Conservation (phyloP, 2,888 invertebrate species). For the Microplitis manilae region DNA sequence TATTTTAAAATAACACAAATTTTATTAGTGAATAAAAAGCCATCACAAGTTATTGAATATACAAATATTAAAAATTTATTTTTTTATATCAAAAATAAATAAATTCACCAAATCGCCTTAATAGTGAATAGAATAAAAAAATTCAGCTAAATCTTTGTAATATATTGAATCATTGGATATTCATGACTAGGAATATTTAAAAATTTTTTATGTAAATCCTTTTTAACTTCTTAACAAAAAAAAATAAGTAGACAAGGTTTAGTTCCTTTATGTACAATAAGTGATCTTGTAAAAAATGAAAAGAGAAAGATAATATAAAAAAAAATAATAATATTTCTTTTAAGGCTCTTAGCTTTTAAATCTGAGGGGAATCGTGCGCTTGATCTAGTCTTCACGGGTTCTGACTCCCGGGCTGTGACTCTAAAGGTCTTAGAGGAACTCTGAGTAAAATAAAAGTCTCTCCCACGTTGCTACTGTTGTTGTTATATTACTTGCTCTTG, state of each 20-base stretch:
- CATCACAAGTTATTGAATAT: not conserved
- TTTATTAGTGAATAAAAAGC: not conserved
- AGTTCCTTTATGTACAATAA: not conserved
- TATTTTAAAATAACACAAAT: too few species aligned
- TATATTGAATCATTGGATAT: not conserved
- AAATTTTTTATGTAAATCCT: not conserved
- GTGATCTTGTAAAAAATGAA: not conserved
- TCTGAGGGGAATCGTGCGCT: conserved; percentile 23
- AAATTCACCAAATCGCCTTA: not conserved
- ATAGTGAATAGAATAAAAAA: not conserved
- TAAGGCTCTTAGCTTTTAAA: conserved; percentile 4
- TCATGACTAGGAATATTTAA: not conserved
- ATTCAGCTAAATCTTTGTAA: not conserved
- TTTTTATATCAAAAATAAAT: not conserved
- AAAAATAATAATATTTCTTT: not conserved
- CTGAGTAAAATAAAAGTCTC: conserved; percentile 37
- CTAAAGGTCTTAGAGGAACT: conserved; percentile 35
- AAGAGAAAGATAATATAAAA: not conserved
- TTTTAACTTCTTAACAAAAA: not conserved
- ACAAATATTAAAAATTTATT: not conserved
- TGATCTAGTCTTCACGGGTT: conserved; percentile 42
- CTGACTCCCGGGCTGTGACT: conserved; percentile 41
- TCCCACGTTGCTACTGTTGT: conserved; percentile 39
- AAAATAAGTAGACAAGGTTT: not conserved
- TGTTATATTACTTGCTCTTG: conserved; percentile 31